Base-by-base conservation (phyloP, 35 echinoderm and acorn worm genomes). In the Stichopus chloronotus region DNA sequence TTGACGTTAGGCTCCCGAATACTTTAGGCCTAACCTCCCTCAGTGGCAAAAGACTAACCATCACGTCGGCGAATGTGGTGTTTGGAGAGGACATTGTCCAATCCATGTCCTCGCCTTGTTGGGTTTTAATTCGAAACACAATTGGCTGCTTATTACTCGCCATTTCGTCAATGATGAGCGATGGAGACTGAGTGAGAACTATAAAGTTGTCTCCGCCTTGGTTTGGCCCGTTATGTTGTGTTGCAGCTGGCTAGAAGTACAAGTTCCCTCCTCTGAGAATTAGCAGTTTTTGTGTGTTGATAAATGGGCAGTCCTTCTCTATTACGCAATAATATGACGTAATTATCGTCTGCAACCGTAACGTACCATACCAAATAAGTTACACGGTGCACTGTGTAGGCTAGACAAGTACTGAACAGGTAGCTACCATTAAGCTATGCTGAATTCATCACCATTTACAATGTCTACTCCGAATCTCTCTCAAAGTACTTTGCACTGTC, bases 51-150 rank as follows among this genome's bases (percentile, higher is more conserved):
- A 83, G 14, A 89, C 87, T 55, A 24, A 89, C 87, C 87, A 89
- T 89, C 21, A 89, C 87, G 65, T 89, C 87, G 23, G 17, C 30
- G 57, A 89, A 89, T 71, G 59, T 69, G 12, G 87, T 89, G 24
- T 89, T 89, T 10, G 87, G 87, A 6, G 87, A 89, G 5, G 87
- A 89, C 87, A 89, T 89, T 71, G 87, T 89, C 87, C 87, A 89
- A 30, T 89, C 87, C 87, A 89, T 89, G 25, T 89, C 87, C 57
- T 89, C 87, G 6, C 87, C 87, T 20, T 89, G 59, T 55, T 89
- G 87, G 8, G 87, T 89, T 25, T 89, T 89, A 23, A 89, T 89
- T n/a, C 87, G 57, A 52, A 89, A 58, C 58, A 89, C 87, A 89
- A 89, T 89, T 9, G 87, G 87, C 43, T 89, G 87, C 52, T 89